Conservation (phyloP, 2,113 vertebrate genomes). For the Falcunculus frontatus region DNA sequence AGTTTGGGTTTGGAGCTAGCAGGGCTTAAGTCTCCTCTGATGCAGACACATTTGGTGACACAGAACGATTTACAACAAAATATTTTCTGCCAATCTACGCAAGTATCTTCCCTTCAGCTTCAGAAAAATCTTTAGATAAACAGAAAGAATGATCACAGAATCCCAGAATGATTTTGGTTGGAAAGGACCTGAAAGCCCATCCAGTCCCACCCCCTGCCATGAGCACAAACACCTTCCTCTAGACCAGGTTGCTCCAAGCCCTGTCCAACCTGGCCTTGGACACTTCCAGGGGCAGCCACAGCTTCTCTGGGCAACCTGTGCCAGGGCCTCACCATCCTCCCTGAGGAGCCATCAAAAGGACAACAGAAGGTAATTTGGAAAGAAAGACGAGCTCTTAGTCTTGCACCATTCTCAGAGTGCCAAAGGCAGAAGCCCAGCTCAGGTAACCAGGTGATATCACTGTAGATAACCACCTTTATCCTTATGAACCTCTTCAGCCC, state of each 20-base stretch:
- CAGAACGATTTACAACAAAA: neutral
- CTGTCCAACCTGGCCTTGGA: neutral
- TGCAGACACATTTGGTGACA: neutral
- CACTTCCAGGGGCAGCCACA: neutral
- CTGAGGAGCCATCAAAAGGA: neutral
- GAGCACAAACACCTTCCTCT: neutral
- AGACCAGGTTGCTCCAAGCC: fast-evolving
- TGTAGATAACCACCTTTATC: neutral
- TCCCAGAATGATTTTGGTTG: neutral
- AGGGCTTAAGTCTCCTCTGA: neutral
- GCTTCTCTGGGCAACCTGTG: neutral
- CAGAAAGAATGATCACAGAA: neutral
- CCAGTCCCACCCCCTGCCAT: neutral
- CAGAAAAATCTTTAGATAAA: neutral
- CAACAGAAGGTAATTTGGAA: neutral
- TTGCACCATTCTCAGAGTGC: neutral
- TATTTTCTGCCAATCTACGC: neutral
- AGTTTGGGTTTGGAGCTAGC: neutral
- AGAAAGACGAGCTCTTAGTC: neutral
- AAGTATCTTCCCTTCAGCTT: neutral
- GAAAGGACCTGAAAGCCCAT: neutral
- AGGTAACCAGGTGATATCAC: neutral
- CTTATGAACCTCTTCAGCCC: neutral
- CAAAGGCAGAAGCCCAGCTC: neutral
- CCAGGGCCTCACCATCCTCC: neutral